Evolutionary conservation across 2,888 invertebrate genomes (phyloP).

Genomic region (Trachelus tabidus): DNA sequence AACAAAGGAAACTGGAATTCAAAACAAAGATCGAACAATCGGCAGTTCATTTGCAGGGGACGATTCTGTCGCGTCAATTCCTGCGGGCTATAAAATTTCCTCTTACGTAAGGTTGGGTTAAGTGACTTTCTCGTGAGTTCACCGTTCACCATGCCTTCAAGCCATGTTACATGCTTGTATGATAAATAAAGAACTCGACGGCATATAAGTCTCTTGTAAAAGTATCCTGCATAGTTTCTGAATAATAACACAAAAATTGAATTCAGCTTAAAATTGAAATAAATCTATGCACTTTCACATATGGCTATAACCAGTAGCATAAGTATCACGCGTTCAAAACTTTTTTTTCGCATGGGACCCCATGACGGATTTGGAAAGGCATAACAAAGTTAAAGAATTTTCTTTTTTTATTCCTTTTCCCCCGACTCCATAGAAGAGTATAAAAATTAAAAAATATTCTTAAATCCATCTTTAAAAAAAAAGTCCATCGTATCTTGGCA

Average conservation of each 20-base stretch:
- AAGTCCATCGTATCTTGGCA: neutral
- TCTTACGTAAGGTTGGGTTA: constrained; percentile 33
- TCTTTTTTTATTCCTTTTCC: neutral
- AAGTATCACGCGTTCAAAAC: neutral
- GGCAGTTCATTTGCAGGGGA: neutral
- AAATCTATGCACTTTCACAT: neutral
- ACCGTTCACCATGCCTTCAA: neutral
- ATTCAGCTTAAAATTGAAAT: neutral
- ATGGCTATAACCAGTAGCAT: neutral
- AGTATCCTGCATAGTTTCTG: neutral
- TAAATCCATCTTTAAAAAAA: neutral
- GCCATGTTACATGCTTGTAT: neutral
- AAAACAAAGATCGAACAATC: neutral
- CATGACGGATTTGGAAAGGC: neutral
- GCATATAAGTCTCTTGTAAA: neutral
- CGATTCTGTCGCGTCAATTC: neutral
- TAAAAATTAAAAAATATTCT: neutral
- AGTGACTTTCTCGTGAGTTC: constrained; percentile 34
- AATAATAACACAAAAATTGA: neutral
- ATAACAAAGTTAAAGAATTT: neutral
- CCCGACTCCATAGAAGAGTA: neutral
- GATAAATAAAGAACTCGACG: neutral
- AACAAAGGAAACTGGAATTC: neutral
- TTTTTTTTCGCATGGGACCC: neutral
- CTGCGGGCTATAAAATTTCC: neutral